Base-by-base conservation (phyloP, 2,797 vertebrate species). In the Kryptopterus vitreolus region DNA sequence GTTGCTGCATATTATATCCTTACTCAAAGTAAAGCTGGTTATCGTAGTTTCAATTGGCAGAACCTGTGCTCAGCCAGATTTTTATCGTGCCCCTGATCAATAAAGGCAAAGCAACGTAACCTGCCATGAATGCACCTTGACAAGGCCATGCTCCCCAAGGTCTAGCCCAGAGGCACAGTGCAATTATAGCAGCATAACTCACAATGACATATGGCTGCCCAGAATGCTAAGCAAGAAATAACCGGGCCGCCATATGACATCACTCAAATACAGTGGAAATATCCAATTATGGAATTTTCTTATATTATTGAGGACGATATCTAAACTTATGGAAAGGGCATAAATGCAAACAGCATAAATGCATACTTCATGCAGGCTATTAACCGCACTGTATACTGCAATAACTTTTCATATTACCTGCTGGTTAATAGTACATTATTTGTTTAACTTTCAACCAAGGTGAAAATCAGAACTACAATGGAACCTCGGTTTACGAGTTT, bases 131-230 rank as follows among this genome's bases (percentile, higher is more conserved):
- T 85, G 87, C 87, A 89, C 87, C 86, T 86, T 88, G 80, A 87
- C 86, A 88, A 87, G 86, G 82, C 83, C 85, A 84, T 76, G 48
- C 80, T 87, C 86, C 86, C 86, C 85, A 87, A 87, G 88, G 86
- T 83, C 84, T 81, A 72, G 80, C 87, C 83, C 82, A 83, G 81
- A 65, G 81, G 85, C 85, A 82, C 86, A 78, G 84, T 82, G 77
- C 87, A 88, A 88, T 88, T 88, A 89, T 82, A 86, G 84, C 85
- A 82, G 85, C 86, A 88, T 88, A 89, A 88, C 87, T 87, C 85
- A 86, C 83, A 83, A 82, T 87, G 87, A 89, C 83, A 87, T 86
- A 88, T 85, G 82, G 84, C 83, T 86, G 86, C 87, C 83, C 68
- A 77, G 85, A 89, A 89, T 89, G 82, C 80, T 85, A 87, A 86